A percentile compares a stretch with the other conserved stretches of the same genome.
phyloP scores from a whole-genome alignment of 2,888 invertebrate species.

The Calameuta idolon region DNA sequence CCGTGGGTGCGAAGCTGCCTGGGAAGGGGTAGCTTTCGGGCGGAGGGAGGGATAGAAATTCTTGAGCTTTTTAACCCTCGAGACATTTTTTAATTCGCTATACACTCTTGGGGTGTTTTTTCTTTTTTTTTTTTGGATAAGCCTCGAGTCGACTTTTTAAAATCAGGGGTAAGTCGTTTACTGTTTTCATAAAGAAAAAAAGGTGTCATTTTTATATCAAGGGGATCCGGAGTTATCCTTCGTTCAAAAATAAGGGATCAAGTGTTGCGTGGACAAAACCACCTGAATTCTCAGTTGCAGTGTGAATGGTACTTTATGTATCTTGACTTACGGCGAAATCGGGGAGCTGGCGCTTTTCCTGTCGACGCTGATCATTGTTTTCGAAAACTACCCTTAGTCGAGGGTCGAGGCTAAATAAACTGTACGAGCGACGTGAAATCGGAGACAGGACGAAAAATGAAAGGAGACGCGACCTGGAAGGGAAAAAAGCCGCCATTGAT shows the following conservation, averaged over 20 bases:
- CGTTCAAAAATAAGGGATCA: background rate
- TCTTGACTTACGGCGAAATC: background rate
- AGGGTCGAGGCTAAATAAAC: constrained; percentile 30
- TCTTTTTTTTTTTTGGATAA: too few species aligned
- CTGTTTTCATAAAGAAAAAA: background rate
- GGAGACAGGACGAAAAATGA: constrained; percentile 16
- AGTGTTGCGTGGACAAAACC: background rate
- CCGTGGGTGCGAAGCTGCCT: background rate
- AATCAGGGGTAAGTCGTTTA: background rate
- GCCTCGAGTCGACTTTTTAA: background rate
- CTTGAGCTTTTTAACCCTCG: background rate
- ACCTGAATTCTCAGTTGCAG: background rate
- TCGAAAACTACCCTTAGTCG: background rate
- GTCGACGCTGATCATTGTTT: constrained; percentile 8
- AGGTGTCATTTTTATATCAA: background rate
- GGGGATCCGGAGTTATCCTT: background rate
- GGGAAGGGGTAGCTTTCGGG: background rate
- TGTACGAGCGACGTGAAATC: constrained; percentile 17
- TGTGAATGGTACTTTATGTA: background rate
- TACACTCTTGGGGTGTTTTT: background rate
- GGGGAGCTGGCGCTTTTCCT: background rate
- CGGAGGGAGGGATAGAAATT: background rate
- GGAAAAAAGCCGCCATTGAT: too few species aligned
- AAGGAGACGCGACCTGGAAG: background rate
- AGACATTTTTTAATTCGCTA: background rate